These are phyloP conservation scores for Ecliptopera silaceata DNA, from an alignment of 2,888 invertebrate species.

Conservation along the genomic window DNA sequence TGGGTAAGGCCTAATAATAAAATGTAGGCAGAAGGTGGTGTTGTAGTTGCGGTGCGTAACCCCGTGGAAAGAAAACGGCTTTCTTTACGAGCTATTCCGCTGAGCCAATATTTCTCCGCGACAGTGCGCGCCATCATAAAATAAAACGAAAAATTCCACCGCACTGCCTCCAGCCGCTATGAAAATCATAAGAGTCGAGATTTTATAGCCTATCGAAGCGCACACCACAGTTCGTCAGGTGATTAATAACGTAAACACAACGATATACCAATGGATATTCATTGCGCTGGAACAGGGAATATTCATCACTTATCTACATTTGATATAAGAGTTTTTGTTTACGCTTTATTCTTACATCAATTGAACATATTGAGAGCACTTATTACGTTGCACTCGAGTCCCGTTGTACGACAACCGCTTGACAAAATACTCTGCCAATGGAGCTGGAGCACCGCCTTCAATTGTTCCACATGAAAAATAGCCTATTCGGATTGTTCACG, in stretches of 20 bases:
- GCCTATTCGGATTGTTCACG: slow-evolving; percentile 79
- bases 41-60: slow-evolving; percentile 77
- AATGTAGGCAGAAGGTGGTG: slow-evolving; percentile 60
- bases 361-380: slow-evolving; percentile 67
- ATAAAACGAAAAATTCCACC: slow-evolving; percentile 83
- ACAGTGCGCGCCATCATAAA: slow-evolving; percentile 82
- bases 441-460: slow-evolving; percentile 78
- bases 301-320: slow-evolving; percentile 9
- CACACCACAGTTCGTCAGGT: slow-evolving; percentile 63
- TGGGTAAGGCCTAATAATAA: slow-evolving; percentile 60
- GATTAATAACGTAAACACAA: slow-evolving; percentile 67
- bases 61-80: slow-evolving; percentile 77
- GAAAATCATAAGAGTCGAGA: slow-evolving; percentile 80
- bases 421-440: slow-evolving; percentile 82
- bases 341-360: slow-evolving; percentile 29
- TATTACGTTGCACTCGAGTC: slow-evolving; percentile 63
- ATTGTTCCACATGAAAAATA: slow-evolving; percentile 82
- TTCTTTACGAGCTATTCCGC: slow-evolving; percentile 82
- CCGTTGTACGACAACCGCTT: slow-evolving; percentile 74
- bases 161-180: slow-evolving; percentile 72
- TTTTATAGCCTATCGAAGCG: slow-evolving; percentile 72
- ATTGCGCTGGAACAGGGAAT: slow-evolving; percentile 17
- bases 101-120: slow-evolving; percentile 83
- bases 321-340: slow-evolving; percentile 3
- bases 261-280: slow-evolving; percentile 32